Base-by-base conservation (phyloP, 2,797 vertebrate genomes). In the Cyprinella venusta region DNA sequence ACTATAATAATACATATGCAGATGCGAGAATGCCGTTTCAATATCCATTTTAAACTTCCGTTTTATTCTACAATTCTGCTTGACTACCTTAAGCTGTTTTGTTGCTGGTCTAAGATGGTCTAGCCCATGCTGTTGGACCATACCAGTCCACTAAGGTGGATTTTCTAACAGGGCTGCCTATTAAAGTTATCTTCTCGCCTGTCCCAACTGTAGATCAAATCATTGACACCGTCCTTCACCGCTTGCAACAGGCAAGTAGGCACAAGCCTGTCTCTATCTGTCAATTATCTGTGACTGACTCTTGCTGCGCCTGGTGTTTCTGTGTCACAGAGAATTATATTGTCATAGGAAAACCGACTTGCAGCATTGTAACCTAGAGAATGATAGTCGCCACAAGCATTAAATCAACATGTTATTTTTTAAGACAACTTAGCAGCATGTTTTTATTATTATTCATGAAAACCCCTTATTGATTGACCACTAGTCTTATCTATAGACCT, bases 271-370 rank as follows among this genome's bases (percentile, higher is more conserved):
- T 84, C 83, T 75, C 79, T 7, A 74, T 33, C 76, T 81, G 87
- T 80, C 89, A 89, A 90, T 92, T 42, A 86, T 86, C 90, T 8
- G n/a, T 70, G 56, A 68, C 48, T 84, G 85, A 64, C 71, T 84
- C 21, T 12, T 54, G 67, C 80, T 84, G 77, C 84, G 82, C 65
- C 70, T 84, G 40, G 85, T 83, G 83, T 88, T 91, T 86, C 84
- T 76, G 81, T 71, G 81, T 89, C 89, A 81, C 19, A 10, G 65
- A 74, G 81, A 81, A 81, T 89, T 86, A 90, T 75, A 18, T 87
- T 38, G 84, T 76, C 81, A 76, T 50, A 48, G 54, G 56, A n/a
- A 33, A 56, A 36, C 26, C 0, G 68, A 75, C 76, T 24, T 24
- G 16, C 76, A 61, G 42, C 70, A 68, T 64, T 9, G 19, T 33